These are phyloP conservation scores for Temnothorax longispinosus DNA, from an alignment of 1,140 invertebrate species.

Conservation along the genomic window DNA sequence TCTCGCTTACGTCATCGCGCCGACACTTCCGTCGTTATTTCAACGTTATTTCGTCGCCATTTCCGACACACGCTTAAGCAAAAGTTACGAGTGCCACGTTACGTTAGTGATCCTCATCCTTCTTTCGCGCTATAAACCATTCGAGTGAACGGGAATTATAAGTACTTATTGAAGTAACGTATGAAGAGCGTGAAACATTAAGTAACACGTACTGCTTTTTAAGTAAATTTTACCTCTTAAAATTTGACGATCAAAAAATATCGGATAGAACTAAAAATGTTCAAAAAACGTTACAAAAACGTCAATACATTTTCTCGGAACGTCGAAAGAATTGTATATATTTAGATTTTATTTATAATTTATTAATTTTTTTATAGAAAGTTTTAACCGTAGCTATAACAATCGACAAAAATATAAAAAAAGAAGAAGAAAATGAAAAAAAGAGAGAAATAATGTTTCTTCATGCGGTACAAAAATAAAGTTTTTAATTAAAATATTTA, in stretches of 20 bases:
- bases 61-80: constrained; percentile 74
- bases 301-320: background rate
- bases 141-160: constrained; percentile 61
- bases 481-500: background rate
- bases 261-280: background rate
- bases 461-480: background rate
- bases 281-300: background rate
- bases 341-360: background rate
- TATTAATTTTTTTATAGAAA: background rate
- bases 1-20: constrained; percentile 47
- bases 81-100: constrained; percentile 75
- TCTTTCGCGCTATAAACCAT: constrained; percentile 54
- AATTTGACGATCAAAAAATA: background rate
- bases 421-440: background rate
- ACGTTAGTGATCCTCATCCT: constrained; percentile 44
- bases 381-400: background rate
- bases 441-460: background rate
- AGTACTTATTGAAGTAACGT: constrained; percentile 33
- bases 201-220: constrained; percentile 7
- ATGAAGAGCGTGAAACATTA: background rate
- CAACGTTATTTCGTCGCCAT: constrained; percentile 76
- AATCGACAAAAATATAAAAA: background rate
- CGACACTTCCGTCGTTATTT: constrained; percentile 77
- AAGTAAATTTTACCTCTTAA: constrained; percentile 18
- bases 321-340: background rate